Evolutionary conservation across 2,797 vertebrate genomes (phyloP), one percentile per base, ranked within the genome.

Genomic region (Cyclura pinguis): DNA sequence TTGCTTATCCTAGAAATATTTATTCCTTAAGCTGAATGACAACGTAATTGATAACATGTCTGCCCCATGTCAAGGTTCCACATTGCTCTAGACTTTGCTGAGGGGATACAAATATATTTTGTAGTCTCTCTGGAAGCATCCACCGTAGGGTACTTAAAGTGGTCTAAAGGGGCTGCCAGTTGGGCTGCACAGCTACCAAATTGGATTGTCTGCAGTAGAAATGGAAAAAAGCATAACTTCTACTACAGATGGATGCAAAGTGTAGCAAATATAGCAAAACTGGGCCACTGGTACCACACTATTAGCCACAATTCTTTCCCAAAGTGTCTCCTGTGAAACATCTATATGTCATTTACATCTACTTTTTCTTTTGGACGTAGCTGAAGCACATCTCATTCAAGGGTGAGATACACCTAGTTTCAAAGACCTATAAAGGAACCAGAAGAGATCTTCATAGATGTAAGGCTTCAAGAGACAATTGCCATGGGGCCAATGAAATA

Each of bases 1-100:
- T 84, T 92, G 38, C 12, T 81, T 5, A 47, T 47, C 2, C 24
- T 87, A 38, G 72, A 22, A 88, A 88, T 35, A 27, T 88, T 93
- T 94, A 24, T 59, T 85, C 22, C 85, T 80, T 80, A 27, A 12
- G n/a, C 83, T 7, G 77, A 12, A 12, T 59, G 0, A 59, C 12
- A 83, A 9, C 16, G 32, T 47, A 52, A 85, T 83, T 42, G 20
- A 59, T 29, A 59, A 9, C 10, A 24, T 47, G 83, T 0, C 13
- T 89, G 87, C 38, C 0, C n/a, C 35, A 2, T 59, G 14, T 29
- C 50, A 88, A 59, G 5, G 7, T 27, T 50, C 59, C 18, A 90
- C 35, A 47, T 80, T 57, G 27, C n/a, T 80, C 20, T 29, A 69
- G 13, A 14, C 22, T 13, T 88, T 83, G 55, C 9, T 59, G 35